Percentiles rank a stretch among this genome's conserved stretches.
Evolutionary conservation across 1,140 invertebrate genomes (phyloP).

Genomic region (Apis laboriosa): DNA sequence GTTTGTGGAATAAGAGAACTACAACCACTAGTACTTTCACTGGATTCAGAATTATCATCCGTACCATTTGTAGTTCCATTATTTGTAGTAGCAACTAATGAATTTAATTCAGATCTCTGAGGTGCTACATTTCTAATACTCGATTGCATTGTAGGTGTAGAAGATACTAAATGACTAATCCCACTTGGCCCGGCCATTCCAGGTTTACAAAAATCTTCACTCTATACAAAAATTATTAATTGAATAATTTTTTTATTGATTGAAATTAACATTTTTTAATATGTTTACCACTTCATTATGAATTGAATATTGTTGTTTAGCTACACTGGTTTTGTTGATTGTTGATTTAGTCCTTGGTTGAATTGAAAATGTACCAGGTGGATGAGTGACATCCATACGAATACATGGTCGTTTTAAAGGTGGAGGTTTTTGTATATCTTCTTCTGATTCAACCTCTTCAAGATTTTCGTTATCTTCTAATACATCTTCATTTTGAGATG

Average conservation of each 20-base stretch:
- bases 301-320: constrained; percentile 61
- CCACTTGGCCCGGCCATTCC: constrained; percentile 70
- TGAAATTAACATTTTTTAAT: neutral
- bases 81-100: constrained; percentile 70
- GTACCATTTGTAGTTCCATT: constrained; percentile 74
- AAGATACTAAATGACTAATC: constrained; percentile 71
- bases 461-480: constrained; percentile 58
- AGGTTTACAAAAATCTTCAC: constrained; percentile 72
- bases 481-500: constrained; percentile 67
- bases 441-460: constrained; percentile 67
- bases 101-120: constrained; percentile 68
- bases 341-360: constrained; percentile 63
- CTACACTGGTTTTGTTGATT: constrained; percentile 54
- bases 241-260: neutral
- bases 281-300: constrained; percentile 61
- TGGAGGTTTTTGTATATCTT: constrained; percentile 69
- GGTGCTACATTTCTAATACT: constrained; percentile 60
- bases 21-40: constrained; percentile 81
- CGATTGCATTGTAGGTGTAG: constrained; percentile 71
- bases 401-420: constrained; percentile 76
- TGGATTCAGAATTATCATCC: constrained; percentile 81
- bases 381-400: constrained; percentile 77
- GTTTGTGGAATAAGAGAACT: constrained; percentile 81
- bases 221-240: constrained; percentile 56
- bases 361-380: constrained; percentile 77